These are phyloP conservation scores for Eristalis tenax DNA, from an alignment of 2,888 invertebrate genomes.

Conservation along the genomic window DNA sequence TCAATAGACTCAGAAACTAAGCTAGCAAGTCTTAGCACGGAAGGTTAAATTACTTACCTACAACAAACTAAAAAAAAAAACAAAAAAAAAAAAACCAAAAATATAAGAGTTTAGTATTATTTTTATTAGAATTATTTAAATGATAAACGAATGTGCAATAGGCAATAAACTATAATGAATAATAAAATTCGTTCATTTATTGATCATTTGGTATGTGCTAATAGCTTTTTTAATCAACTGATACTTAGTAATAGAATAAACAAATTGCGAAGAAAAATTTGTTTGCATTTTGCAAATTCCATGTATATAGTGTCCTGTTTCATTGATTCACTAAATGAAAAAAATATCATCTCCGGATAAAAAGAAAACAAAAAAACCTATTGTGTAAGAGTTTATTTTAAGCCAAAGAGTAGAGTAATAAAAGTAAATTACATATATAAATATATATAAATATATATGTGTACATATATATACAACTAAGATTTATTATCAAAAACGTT, in stretches of 20 bases:
- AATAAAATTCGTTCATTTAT: conserved; percentile 64
- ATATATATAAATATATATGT: conserved; percentile 42
- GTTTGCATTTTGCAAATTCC: conserved; percentile 71
- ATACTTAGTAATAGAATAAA: conserved; percentile 38
- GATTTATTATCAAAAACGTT: conserved; percentile 66
- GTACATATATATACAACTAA: conserved; percentile 40
- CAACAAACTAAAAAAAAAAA: conserved; percentile 35
- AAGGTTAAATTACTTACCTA: conserved; percentile 50
- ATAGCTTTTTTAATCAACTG: conserved; percentile 71
- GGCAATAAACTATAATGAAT: conserved; percentile 71
- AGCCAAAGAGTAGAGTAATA: conserved; percentile 34
- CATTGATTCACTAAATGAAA: conserved; percentile 72
- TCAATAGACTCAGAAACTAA: conserved; percentile 49
- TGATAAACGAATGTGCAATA: conserved; percentile 67
- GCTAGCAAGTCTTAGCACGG: conserved; percentile 56
- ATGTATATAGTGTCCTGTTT: conserved; percentile 70
- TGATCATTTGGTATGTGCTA: conserved; percentile 64
- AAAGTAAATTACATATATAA: conserved; percentile 35
- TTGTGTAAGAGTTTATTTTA: conserved; percentile 59
- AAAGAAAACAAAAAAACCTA: conserved; percentile 28
- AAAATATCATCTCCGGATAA: conserved; percentile 67
- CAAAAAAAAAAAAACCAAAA: background rate
- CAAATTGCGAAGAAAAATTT: conserved; percentile 35
- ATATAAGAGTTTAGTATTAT: conserved; percentile 34
- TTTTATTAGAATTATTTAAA: conserved; percentile 47